Conservation (phyloP, 64 coral and sea anemone genomes). For the Pachyseris speciosa region DNA sequence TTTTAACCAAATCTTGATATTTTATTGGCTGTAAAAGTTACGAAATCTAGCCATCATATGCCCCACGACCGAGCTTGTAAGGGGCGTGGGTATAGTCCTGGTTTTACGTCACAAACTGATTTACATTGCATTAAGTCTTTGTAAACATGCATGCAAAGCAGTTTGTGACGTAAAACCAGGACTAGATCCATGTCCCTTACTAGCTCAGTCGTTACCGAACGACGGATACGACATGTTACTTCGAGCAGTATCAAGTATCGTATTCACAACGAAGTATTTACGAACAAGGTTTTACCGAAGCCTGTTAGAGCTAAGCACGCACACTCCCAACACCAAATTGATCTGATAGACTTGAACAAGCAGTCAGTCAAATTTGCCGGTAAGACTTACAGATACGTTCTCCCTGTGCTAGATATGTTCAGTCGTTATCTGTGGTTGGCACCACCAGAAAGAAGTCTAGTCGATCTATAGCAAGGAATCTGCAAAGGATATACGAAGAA, state of each 20-base stretch:
- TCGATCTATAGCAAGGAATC: neutral
- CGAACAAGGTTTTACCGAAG: slow-evolving; percentile 21
- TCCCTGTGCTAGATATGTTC: slow-evolving; percentile 41
- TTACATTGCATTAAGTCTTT: too few relatives aligned
- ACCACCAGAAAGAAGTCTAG: slow-evolving; percentile 26
- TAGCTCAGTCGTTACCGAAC: neutral
- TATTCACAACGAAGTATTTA: slow-evolving; percentile 29
- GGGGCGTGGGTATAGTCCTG: too few relatives aligned
- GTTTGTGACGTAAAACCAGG: too few relatives aligned
- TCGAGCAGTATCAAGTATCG: neutral
- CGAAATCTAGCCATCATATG: too few relatives aligned
- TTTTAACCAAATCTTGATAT: too few relatives aligned
- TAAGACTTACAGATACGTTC: slow-evolving; percentile 14
- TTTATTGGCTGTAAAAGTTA: too few relatives aligned
- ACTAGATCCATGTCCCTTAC: too few relatives aligned
- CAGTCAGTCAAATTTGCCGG: slow-evolving; percentile 24
- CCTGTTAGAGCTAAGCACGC: slow-evolving; percentile 17
- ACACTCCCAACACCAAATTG: slow-evolving; percentile 41
- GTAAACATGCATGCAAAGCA: too few relatives aligned
- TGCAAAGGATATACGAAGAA: slow-evolving; percentile 36
- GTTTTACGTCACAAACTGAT: too few relatives aligned
- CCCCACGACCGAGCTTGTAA: too few relatives aligned
- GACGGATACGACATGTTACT: slow-evolving; percentile 34
- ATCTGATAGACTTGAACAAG: slow-evolving; percentile 49
- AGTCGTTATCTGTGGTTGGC: slow-evolving; percentile 48